Base-by-base conservation (phyloP, 2,888 invertebrate genomes). In the Zele albiditarsus region DNA sequence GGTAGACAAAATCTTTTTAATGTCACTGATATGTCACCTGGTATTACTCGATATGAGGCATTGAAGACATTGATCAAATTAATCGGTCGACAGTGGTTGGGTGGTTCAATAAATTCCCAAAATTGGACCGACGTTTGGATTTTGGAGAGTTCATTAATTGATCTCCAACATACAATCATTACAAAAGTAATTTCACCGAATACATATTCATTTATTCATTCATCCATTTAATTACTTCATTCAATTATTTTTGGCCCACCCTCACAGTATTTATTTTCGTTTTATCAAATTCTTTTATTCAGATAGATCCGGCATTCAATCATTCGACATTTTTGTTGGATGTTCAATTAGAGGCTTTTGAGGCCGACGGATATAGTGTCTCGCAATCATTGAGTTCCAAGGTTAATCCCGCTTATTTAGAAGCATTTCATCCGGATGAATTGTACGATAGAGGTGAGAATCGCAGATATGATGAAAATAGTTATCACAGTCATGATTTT, bases 31-130 rank as follows among this genome's bases (percentile, higher is more conserved):
- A 63, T 74, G 25, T 83, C 85, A n/a, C 77, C 86, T 1, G 46
- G 77, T 25, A 74, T 83, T n/a, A 79, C 74, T 6, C 85, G 79
- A 74, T 77, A 77, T n/a, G 20, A 75, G 16, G 83, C 86, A 16
- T 60, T 86, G 46, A 82, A 78, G 68, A 82, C 80, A 20, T 73
- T 87, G 49, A 79, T 87, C 42, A 78, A 75, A 33, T 78, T 85
- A 14, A 78, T 87, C 25, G 86, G 91, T 2, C 91, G 91, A 81
- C 92, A 91, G 81, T 90, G 90, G 90, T 87, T 90, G 62, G 90
- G 90, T 10, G 89, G 89, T n/a, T 78, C 85, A n/a, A 85, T 87
- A 58, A 85, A 84, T 68, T 83, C 82, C 66, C 82, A 83, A 27
- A 87, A 87, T 81, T 87, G 87, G 83, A 86, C 84, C 10, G 86